Evolutionary conservation across 1,140 invertebrate genomes (phyloP).

Genomic region (Pararge aegeria): DNA sequence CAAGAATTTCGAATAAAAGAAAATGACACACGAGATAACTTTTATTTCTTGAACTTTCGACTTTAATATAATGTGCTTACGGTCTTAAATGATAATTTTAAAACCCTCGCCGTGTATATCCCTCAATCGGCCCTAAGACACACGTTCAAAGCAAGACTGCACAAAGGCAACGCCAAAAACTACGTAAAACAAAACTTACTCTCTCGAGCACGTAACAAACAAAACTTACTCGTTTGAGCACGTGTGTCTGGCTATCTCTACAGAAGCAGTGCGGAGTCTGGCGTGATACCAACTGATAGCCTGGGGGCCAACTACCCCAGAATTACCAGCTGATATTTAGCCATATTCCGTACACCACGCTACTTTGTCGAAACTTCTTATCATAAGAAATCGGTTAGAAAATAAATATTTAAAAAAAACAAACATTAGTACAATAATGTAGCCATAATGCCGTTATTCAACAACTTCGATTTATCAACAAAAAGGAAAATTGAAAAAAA

Average conservation of each 20-base stretch:
- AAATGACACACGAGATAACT: too few relatives aligned
- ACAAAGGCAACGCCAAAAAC: conserved; percentile 29
- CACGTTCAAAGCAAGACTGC: conserved; percentile 37
- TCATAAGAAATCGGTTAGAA: too few relatives aligned
- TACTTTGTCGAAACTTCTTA: conserved; percentile 13
- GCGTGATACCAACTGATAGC: conserved; percentile 90
- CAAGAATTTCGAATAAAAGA: too few relatives aligned
- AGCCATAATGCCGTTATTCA: too few relatives aligned
- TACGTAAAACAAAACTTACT: conserved; percentile 46
- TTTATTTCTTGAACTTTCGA: too few relatives aligned
- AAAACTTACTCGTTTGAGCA: conserved; percentile 38
- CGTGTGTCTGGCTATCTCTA: conserved; percentile 46
- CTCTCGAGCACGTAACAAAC: conserved; percentile 30
- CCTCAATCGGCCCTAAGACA: conserved; percentile 29
- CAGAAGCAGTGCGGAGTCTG: conserved; percentile 39
- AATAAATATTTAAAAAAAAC: too few relatives aligned
- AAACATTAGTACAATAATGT: too few relatives aligned
- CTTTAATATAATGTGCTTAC: too few relatives aligned
- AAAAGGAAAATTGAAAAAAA: too few relatives aligned
- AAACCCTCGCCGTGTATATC: too few relatives aligned
- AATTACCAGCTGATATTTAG: conserved; percentile 99
- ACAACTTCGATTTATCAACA: too few relatives aligned
- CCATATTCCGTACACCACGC: conserved; percentile 43
- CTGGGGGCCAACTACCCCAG: conserved; percentile 87
- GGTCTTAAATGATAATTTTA: too few relatives aligned